Conservation (phyloP, 92 coral and sea anemone genomes). For the Palythoa grandiflora region DNA sequence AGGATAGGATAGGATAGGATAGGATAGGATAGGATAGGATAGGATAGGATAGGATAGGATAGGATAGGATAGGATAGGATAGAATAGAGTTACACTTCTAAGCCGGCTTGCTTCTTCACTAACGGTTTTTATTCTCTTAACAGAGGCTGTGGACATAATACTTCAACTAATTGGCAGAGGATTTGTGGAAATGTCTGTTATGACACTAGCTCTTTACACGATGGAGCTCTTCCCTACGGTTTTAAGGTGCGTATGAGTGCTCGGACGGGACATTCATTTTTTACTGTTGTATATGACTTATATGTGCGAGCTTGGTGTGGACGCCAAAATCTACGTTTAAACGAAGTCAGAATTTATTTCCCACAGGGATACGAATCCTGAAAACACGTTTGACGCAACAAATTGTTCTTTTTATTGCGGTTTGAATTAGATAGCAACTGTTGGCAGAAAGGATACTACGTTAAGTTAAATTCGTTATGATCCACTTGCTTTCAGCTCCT, state of each 20-base stretch:
- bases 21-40: too few species aligned
- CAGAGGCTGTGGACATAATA: slow-evolving; percentile 16
- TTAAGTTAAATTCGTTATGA: background rate
- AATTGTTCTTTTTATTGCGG: background rate
- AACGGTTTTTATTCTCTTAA: background rate
- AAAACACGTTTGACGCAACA: background rate
- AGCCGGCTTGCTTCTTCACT: too few species aligned
- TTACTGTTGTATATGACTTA: too few species aligned
- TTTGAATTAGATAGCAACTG: background rate
- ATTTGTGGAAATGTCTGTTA: slow-evolving; percentile 24
- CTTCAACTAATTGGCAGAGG: slow-evolving; percentile 35
- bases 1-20: too few species aligned
- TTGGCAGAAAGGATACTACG: background rate
- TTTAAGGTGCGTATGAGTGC: background rate
- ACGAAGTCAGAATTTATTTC: background rate
- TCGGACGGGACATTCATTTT: background rate
- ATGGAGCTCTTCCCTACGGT: slow-evolving; percentile 38
- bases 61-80: too few species aligned
- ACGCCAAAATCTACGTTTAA: background rate
- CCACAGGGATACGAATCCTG: background rate
- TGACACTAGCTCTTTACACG: slow-evolving; percentile 24
- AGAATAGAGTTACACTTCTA: background rate
- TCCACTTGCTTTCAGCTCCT: slow-evolving; percentile 6
- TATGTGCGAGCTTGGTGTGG: background rate
- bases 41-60: too few species aligned